A percentile compares a stretch with the other conserved stretches of the same genome.
These are phyloP conservation scores for Neostethus bicornis DNA, from an alignment of 2,797 vertebrate species.

Conservation along the genomic window DNA sequence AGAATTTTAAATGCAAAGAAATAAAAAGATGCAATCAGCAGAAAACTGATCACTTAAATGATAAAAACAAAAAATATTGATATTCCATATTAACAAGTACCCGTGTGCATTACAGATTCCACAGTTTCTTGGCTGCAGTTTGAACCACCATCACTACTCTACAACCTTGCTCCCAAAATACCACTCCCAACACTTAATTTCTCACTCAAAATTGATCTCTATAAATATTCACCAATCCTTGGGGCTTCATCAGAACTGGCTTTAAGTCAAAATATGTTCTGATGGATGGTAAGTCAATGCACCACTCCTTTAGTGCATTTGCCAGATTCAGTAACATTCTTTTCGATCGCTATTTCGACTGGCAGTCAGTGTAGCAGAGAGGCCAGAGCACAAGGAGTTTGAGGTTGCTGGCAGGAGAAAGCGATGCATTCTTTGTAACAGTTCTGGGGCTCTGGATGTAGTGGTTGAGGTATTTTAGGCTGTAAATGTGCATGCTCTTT, in stretches of 20 bases:
- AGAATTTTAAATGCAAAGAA: too few relatives aligned
- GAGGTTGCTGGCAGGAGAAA: constrained; percentile 75
- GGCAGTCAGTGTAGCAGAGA: constrained; percentile 57
- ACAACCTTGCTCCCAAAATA: constrained; percentile 18
- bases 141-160: constrained; percentile 1
- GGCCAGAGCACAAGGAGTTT: constrained; percentile 57
- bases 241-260: constrained; percentile 50
- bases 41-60: too few relatives aligned
- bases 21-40: too few relatives aligned
- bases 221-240: constrained; percentile 44
- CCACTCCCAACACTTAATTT: background rate
- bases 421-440: constrained; percentile 76
- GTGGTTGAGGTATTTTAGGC: constrained; percentile 73
- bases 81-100: background rate
- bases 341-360: constrained; percentile 69
- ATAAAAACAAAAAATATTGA: background rate
- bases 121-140: constrained; percentile 38
- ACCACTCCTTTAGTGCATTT: constrained; percentile 50
- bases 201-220: constrained; percentile 33
- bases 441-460: constrained; percentile 66
- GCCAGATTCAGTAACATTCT: constrained; percentile 60
- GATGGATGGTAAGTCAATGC: constrained; percentile 35
- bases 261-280: constrained; percentile 49
- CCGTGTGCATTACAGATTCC: constrained; percentile 26
- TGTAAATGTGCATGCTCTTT: constrained; percentile 45